Percentiles rank a stretch among this genome's conserved stretches.
phyloP scores from a whole-genome alignment of 2,888 invertebrate genomes.

The Petrolisthes manimaculis region DNA sequence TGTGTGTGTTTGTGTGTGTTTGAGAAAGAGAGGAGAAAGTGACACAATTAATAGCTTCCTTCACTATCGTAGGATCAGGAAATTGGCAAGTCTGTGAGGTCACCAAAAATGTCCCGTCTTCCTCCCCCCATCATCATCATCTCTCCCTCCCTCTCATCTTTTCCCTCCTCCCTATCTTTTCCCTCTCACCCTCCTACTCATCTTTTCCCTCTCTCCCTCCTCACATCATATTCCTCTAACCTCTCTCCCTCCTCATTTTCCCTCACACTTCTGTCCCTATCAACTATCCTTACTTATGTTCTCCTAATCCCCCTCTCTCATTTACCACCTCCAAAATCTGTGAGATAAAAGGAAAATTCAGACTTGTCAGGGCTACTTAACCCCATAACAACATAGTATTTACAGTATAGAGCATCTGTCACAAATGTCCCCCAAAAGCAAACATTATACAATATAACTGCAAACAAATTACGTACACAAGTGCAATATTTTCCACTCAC shows the following conservation, averaged over 20 bases:
- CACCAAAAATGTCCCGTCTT: not conserved
- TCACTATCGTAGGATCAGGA: not conserved
- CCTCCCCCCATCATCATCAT: not conserved
- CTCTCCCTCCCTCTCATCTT: not conserved
- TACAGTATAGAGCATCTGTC: too few species aligned
- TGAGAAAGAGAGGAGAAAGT: not conserved
- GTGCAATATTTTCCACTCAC: too few species aligned
- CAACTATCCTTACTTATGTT: too few species aligned
- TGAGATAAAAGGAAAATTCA: too few species aligned
- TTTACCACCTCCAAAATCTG: too few species aligned
- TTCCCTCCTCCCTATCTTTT: not conserved
- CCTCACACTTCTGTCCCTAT: not conserved
- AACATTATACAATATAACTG: too few species aligned
- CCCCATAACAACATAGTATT: too few species aligned
- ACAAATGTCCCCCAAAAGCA: too few species aligned
- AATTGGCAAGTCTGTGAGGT: constrained; percentile 6
- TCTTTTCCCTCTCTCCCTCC: not conserved
- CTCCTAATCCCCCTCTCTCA: too few species aligned
- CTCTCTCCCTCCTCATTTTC: not conserved
- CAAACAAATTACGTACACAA: too few species aligned
- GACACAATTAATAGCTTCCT: constrained; percentile 2
- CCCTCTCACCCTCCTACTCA: not conserved
- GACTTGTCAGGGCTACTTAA: too few species aligned
- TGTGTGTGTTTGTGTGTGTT: not conserved
- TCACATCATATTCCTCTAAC: not conserved